Evolutionary conservation across 2,113 vertebrate species (phyloP).

Genomic region (Lagopus leucura): DNA sequence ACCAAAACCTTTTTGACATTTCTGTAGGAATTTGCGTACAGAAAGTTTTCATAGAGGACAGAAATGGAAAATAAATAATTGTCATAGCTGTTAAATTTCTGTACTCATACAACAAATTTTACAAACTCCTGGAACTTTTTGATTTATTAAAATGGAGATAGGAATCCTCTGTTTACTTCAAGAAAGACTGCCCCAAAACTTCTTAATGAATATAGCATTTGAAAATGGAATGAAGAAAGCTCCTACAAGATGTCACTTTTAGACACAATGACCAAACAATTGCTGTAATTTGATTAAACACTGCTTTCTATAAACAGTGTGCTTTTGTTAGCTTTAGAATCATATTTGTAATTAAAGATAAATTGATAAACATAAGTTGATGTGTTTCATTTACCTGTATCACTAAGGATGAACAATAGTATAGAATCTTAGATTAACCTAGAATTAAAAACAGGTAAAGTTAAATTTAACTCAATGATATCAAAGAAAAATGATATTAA

Average conservation of each 20-base stretch:
- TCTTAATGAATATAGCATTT: not conserved
- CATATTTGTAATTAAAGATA: not conserved
- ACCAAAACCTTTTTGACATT: not conserved
- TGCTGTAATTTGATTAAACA: not conserved
- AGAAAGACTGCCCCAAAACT: not conserved
- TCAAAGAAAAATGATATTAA: not conserved
- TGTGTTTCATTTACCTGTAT: not conserved
- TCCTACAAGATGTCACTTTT: not conserved
- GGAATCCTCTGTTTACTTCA: not conserved
- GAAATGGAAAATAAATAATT: not conserved
- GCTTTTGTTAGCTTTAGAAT: not conserved
- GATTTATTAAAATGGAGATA: not conserved
- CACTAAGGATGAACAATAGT: not conserved
- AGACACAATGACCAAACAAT: not conserved
- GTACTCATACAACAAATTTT: not conserved
- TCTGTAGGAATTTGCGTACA: not conserved
- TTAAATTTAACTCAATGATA: not conserved
- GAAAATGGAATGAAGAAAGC: not conserved
- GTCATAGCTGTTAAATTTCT: not conserved
- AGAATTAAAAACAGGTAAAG: not conserved
- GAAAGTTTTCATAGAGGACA: not conserved
- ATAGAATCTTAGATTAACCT: not conserved
- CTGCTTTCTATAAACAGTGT: not conserved
- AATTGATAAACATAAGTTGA: not conserved
- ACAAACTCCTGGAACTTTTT: not conserved